Percentiles rank a stretch among this genome's conserved stretches.
Conservation (phyloP, 2,797 vertebrate species). For the Tiaroga cobitis region DNA sequence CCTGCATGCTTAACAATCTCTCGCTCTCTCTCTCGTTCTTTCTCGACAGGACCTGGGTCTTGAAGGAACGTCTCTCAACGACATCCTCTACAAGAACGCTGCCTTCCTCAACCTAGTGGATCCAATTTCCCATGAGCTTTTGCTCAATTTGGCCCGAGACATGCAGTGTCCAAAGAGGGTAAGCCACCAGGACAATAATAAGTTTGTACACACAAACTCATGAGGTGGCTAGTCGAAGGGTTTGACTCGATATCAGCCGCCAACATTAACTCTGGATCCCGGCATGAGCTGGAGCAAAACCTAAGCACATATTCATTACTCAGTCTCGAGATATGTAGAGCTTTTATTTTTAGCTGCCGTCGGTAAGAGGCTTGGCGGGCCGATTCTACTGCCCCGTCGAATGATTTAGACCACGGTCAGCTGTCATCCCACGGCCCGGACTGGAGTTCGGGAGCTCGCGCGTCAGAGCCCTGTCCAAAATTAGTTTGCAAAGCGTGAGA, state of each 20-base stretch:
- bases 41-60: conserved; percentile 85
- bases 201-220: background rate
- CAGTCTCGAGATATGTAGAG: conserved; percentile 35
- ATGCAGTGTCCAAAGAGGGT: conserved; percentile 92
- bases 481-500: conserved; percentile 20
- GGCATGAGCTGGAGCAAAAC: conserved; percentile 13
- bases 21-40: background rate
- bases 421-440: conserved; percentile 1
- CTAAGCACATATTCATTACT: conserved; percentile 35
- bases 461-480: conserved; percentile 19
- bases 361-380: conserved; percentile 29
- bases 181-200: conserved; percentile 46
- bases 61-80: conserved; percentile 87
- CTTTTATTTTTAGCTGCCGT: conserved; percentile 48
- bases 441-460: background rate
- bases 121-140: conserved; percentile 90
- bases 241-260: conserved; percentile 10
- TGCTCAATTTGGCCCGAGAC: conserved; percentile 85
- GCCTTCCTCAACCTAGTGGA: conserved; percentile 91
- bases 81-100: conserved; percentile 88
- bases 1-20: conserved; percentile 18
- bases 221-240: background rate
- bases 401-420: conserved; percentile 18
- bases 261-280: conserved; percentile 15
- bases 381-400: background rate